A percentile compares a stretch with the other conserved stretches of the same genome.
These are phyloP conservation scores for Serrognathus titanus DNA, from an alignment of 2,888 invertebrate species.

Conservation along the genomic window DNA sequence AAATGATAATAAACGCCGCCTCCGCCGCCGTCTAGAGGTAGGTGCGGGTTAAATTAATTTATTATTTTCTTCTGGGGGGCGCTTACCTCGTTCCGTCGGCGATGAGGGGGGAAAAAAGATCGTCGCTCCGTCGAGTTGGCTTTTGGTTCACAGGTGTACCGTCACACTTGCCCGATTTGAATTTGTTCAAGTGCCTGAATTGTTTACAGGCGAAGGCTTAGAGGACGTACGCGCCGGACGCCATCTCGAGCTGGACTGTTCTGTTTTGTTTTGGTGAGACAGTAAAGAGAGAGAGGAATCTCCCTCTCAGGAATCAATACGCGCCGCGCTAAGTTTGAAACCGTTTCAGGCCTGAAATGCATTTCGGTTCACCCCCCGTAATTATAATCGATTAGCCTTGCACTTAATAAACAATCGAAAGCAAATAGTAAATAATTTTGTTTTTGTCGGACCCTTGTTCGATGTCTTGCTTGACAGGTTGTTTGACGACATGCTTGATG, in stretches of 20 bases:
- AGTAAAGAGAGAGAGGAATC: conserved; percentile 14
- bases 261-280: conserved; percentile 24
- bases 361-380: too few relatives aligned
- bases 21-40: too few relatives aligned
- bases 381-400: too few relatives aligned
- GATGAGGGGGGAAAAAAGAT: background rate
- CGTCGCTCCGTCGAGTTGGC: background rate
- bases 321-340: conserved; percentile 23
- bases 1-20: too few relatives aligned
- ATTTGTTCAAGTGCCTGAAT: background rate
- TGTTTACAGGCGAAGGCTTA: conserved; percentile 35
- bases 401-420: too few relatives aligned
- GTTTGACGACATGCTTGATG: too few relatives aligned
- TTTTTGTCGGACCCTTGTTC: too few relatives aligned
- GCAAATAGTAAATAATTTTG: too few relatives aligned
- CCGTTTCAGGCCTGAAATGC: background rate
- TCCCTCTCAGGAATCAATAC: conserved; percentile 24
- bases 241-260: conserved; percentile 43
- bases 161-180: background rate
- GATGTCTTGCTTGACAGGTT: too few relatives aligned
- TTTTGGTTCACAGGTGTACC: background rate
- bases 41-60: too few relatives aligned
- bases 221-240: conserved; percentile 34
- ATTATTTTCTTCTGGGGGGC: too few relatives aligned
- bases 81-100: background rate